Base-by-base conservation (phyloP, 2,888 invertebrate genomes). In the Rhabditophanes sp. region DNA sequence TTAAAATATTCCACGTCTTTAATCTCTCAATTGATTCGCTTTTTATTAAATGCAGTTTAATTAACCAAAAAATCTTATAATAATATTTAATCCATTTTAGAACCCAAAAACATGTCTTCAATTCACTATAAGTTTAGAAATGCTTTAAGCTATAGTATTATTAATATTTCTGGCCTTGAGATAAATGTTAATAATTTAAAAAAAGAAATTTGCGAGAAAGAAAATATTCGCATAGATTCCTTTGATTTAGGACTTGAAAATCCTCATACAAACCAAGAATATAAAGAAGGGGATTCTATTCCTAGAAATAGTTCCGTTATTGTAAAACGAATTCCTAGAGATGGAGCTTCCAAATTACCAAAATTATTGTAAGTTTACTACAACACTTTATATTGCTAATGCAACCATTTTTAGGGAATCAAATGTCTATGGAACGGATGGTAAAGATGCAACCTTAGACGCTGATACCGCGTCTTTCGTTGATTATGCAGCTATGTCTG, bases 51-150 rank as follows among this genome's bases (percentile, higher is more conserved):
- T n/a, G n/a, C n/a, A n/a, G n/a, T n/a, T n/a, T n/a, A n/a, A n/a
- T n/a, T n/a, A n/a, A n/a, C n/a, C n/a, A n/a, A n/a, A n/a, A n/a
- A n/a, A n/a, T n/a, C n/a, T n/a, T n/a, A n/a, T n/a, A n/a, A n/a
- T n/a, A n/a, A n/a, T n/a, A n/a, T n/a, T n/a, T n/a, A n/a, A n/a
- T n/a, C n/a, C n/a, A n/a, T n/a, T n/a, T n/a, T n/a, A n/a, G n/a
- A 22, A 22, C 23, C 9, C 23, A 32, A 24, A 25, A 19, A 27
- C 18, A 70, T 69, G 69, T 68, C 71, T 79, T 88, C 87, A 64
- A 84, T 96, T 50, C 90, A 93, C 70, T 96, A 90, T 72, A 93
- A 93, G 70, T 93, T 96, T 68, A 90, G 90, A 73, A 85, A 87
- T 64, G 81, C 84, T 42, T 73, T 84, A 65, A 84, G 88, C 68